Conservation (phyloP, 2,888 invertebrate species). For the Tenodera sinensis region DNA sequence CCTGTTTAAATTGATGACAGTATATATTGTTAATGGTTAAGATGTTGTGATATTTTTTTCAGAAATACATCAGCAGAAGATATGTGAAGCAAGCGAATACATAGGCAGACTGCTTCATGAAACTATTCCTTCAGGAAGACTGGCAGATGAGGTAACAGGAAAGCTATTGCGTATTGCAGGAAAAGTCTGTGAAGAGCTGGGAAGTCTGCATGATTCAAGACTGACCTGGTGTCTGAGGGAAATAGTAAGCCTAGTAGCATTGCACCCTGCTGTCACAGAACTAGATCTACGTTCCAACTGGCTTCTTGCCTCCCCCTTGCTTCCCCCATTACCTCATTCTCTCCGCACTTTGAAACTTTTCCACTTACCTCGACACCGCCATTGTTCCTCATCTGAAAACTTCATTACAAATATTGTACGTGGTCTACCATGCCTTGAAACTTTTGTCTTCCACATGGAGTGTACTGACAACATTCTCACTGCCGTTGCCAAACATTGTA, state of each 20-base stretch:
- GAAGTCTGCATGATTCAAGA: not conserved
- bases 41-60: not conserved
- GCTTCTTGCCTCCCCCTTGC: not conserved
- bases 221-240: not conserved
- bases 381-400: not conserved
- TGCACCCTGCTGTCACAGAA: not conserved
- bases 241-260: not conserved
- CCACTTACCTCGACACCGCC: not conserved
- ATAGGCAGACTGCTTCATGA: not conserved
- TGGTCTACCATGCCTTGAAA: not conserved
- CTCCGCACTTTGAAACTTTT: not conserved
- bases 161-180: not conserved
- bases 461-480: not conserved
- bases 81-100: not conserved
- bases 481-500: not conserved
- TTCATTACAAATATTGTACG: not conserved
- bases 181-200: not conserved
- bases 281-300: not conserved
- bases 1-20: too few relatives aligned
- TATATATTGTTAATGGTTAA: too few relatives aligned
- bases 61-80: not conserved
- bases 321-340: not conserved
- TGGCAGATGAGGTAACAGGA: not conserved
- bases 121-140: not conserved
- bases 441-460: not conserved